A percentile compares a stretch with the other conserved stretches of the same genome.
phyloP scores from a whole-genome alignment of 2,797 vertebrate genomes.

The Sarcoramphus papa region DNA sequence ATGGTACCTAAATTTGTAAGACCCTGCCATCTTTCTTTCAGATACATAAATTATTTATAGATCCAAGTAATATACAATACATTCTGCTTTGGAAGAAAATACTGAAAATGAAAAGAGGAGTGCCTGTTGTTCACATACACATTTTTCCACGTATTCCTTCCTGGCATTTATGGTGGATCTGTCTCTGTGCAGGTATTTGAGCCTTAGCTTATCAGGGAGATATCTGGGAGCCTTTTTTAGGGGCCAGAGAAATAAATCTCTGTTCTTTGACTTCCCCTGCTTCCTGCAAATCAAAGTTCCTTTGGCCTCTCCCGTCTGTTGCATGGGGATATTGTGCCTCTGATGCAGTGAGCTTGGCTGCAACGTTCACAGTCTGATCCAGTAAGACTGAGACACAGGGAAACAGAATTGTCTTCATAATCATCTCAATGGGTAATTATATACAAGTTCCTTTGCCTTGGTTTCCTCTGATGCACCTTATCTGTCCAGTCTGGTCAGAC shows the following conservation, averaged over 20 bases:
- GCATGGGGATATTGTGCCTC: background rate
- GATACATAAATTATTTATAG: conserved; percentile 24
- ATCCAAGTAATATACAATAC: background rate
- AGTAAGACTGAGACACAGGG: background rate
- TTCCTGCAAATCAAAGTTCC: background rate
- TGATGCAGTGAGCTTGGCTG: background rate
- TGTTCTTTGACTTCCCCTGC: background rate
- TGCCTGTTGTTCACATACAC: background rate
- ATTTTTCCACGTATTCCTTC: background rate
- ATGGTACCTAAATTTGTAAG: conserved; percentile 1
- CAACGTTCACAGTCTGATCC: background rate
- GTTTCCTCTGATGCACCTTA: background rate
- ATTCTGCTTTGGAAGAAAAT: background rate
- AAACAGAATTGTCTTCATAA: background rate
- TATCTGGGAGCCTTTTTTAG: background rate
- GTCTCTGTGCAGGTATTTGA: background rate
- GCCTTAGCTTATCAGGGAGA: background rate
- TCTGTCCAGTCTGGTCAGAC: background rate
- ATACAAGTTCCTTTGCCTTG: background rate
- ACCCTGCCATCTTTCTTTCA: background rate
- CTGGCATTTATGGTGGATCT: background rate
- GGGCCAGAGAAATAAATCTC: background rate
- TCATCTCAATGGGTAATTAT: background rate
- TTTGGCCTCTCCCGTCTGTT: background rate
- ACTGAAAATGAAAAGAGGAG: background rate